Base-by-base conservation (phyloP, 1,140 invertebrate species). In the Meloidogyne exigua region DNA sequence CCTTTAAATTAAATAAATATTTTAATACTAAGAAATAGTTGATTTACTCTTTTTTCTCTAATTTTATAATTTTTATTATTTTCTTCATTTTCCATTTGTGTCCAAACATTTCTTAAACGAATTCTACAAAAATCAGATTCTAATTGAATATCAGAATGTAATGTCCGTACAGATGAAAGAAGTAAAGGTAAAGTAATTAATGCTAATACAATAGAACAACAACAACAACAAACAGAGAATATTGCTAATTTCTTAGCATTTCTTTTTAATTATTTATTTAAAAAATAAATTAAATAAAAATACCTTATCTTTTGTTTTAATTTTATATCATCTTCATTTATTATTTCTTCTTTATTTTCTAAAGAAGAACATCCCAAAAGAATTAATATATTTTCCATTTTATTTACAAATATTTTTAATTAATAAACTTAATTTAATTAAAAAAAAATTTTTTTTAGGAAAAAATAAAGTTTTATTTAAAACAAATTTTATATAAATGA, bases 101-200 rank as follows among this genome's bases (percentile, higher is more conserved):
- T 44, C 68, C 68, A 82, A 62, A 81, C 28, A 49, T 81, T 82
- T 39, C 79, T 83, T 63, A 81, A 71, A 15, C 81, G 81, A 13
- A 81, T 36, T 32, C 64, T 64, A 57, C 80, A 81, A 36, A 81
- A 83, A 65, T 81, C 80, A 15, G 80, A 42, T 63, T 81, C 82
- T 7, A 67, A 23, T 13, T 42, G 44, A 23, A 81, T 25, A n/a
- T 81, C 82, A 12, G 63, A 64, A 25, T 66, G 79, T n/a, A 81
- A 64, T 23, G 42, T 68, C 21, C 81, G 80, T 10, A 75, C 39
- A n/a, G 68, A 66, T n/a, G 63, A 78, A 49, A 80, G 82, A 21
- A 83, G 49, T 21, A 75, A 66, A n/a, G 80, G 80, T 15, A 81
- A n/a, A 23, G 76, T 44, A 15, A 81, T 23, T 15, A 70, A 15